Evolutionary conservation across 2,888 invertebrate genomes (phyloP).

Genomic region (Agonum fuliginosum): DNA sequence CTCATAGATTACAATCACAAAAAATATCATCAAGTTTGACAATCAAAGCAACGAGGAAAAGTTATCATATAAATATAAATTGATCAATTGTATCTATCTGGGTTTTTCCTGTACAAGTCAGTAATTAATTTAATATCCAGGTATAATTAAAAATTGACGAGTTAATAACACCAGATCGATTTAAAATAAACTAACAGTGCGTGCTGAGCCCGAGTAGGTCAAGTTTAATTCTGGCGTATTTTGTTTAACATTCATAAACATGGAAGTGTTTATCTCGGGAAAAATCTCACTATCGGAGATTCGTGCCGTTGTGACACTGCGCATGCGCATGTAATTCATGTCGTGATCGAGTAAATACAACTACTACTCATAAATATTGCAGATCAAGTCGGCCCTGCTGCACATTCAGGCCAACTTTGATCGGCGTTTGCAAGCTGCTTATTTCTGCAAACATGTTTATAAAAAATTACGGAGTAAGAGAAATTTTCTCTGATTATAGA

Average conservation of each 20-base stretch:
- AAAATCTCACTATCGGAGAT: neutral
- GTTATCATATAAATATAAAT: too few species aligned
- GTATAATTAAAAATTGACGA: neutral
- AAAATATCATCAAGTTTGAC: too few species aligned
- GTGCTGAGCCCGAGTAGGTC: constrained; percentile 10
- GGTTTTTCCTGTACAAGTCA: too few species aligned
- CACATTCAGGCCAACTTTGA: neutral
- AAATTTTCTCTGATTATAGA: constrained; percentile 24
- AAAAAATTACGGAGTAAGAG: neutral
- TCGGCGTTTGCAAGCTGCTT: neutral
- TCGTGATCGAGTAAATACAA: constrained; percentile 1
- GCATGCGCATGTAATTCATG: constrained; percentile 2
- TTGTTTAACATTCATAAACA: constrained; percentile 27
- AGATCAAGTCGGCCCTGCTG: neutral
- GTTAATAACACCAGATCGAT: neutral
- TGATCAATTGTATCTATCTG: too few species aligned
- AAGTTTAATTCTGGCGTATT: constrained; percentile 27
- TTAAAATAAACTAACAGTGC: neutral
- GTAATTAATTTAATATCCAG: too few species aligned
- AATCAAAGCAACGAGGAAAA: too few species aligned
- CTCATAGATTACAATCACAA: too few species aligned
- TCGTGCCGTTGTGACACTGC: neutral
- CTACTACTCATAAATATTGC: constrained; percentile 14
- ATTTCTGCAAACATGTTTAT: neutral
- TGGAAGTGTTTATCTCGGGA: constrained; percentile 12